Evolutionary conservation across 2,113 vertebrate species (phyloP).

Genomic region (Tangachromis dhanisi): DNA sequence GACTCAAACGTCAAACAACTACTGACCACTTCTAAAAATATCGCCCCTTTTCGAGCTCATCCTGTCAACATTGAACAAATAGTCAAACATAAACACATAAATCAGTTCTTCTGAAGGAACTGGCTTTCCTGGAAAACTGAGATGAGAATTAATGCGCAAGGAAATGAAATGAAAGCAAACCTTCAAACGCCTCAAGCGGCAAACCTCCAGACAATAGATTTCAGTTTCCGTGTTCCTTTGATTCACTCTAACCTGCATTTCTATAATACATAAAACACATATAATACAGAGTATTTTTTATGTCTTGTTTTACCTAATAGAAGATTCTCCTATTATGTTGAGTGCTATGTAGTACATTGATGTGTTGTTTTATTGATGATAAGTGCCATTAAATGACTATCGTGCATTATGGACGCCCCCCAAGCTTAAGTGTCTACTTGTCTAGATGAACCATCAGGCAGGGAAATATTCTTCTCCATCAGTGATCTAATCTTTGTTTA

Average conservation of each 20-base stretch:
- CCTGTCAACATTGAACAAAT: background rate
- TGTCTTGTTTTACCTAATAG: background rate
- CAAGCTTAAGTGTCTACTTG: background rate
- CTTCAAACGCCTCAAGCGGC: background rate
- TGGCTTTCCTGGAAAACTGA: background rate
- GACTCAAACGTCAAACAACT: background rate
- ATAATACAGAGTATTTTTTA: background rate
- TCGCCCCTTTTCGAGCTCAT: background rate
- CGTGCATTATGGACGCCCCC: background rate
- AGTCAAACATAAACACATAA: background rate
- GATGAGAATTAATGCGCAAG: background rate
- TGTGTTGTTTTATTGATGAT: background rate
- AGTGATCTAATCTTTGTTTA: constrained; percentile 9
- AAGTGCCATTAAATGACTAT: background rate
- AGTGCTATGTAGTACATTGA: background rate
- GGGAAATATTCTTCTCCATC: background rate
- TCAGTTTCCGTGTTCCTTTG: background rate
- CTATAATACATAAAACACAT: background rate
- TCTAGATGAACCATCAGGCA: background rate
- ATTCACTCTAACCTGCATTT: background rate
- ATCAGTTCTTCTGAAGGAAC: background rate
- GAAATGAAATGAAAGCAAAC: background rate
- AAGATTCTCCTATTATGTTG: background rate
- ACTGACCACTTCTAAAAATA: background rate
- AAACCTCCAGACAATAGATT: background rate